Evolutionary conservation across 2,888 invertebrate genomes (phyloP).

Genomic region (Hemaris fuciformis): DNA sequence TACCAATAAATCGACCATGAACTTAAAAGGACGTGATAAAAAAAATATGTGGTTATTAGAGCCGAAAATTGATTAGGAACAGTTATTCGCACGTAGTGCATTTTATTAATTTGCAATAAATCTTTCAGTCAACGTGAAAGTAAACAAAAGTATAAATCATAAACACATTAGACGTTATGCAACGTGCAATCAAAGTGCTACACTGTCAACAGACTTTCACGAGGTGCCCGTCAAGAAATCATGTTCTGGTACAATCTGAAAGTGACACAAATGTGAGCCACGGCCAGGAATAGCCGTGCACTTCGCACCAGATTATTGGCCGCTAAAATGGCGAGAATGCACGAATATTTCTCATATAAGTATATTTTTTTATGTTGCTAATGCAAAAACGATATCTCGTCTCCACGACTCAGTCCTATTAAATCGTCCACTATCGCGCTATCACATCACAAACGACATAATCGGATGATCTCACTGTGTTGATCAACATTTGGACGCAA

Average conservation of each 20-base stretch:
- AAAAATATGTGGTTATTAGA: no score
- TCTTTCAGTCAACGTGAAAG: background rate
- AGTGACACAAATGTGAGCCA: slow-evolving; percentile 35
- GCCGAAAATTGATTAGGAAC: slow-evolving; percentile 1
- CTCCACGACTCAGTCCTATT: background rate
- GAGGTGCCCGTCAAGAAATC: slow-evolving; percentile 1
- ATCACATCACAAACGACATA: background rate
- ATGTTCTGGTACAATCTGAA: slow-evolving; percentile 17
- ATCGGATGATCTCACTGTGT: background rate
- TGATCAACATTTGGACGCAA: background rate
- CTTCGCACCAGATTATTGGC: slow-evolving; percentile 40
- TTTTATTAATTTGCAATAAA: slow-evolving; percentile 8
- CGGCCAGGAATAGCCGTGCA: slow-evolving; percentile 49
- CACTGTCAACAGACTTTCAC: background rate
- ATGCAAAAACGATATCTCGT: background rate
- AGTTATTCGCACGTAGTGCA: background rate
- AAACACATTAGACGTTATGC: slow-evolving; percentile 3
- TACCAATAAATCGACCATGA: background rate
- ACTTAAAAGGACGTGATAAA: background rate
- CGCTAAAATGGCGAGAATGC: slow-evolving; percentile 2
- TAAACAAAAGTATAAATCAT: slow-evolving; percentile 7
- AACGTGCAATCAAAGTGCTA: background rate
- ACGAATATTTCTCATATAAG: background rate
- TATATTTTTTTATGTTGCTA: background rate
- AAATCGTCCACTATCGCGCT: background rate